These are phyloP conservation scores for Cliona cf. orientalis DNA, from an alignment of 37 sponge, comb jelly and placozoan genomes.

Conservation along the genomic window DNA sequence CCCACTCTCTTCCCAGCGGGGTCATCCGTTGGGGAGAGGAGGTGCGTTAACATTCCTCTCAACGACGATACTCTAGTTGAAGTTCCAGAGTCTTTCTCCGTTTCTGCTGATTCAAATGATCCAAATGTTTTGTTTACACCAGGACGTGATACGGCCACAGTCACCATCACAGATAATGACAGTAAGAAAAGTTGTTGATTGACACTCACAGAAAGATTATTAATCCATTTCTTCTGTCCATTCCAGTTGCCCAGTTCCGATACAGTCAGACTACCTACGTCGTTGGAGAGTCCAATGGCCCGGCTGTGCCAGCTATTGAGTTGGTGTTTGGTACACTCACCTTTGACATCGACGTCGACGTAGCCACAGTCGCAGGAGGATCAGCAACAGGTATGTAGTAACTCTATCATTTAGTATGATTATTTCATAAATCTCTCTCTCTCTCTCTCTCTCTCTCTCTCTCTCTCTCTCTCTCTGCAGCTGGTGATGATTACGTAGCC, in stretches of 20 bases:
- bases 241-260: not conserved
- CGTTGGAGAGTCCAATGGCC: not conserved
- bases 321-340: not conserved
- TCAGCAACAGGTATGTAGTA: not conserved
- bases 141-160: not conserved
- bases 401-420: no score
- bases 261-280: not conserved
- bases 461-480: constrained; percentile 3
- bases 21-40: not conserved
- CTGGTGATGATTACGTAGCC: no score
- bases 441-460: constrained; percentile 15
- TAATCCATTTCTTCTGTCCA: no score
- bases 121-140: not conserved
- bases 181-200: not conserved
- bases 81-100: not conserved
- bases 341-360: not conserved
- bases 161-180: not conserved
- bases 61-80: not conserved
- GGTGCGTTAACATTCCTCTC: not conserved
- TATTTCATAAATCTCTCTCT: constrained; percentile 9
- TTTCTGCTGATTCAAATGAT: not conserved
- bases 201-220: no score
- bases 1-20: not conserved
- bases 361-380: not conserved
- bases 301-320: not conserved